Evolutionary conservation across 2,797 vertebrate species (phyloP), one percentile per base, ranked within the genome.

Genomic region (Cynodonichthys magdalenae): DNA sequence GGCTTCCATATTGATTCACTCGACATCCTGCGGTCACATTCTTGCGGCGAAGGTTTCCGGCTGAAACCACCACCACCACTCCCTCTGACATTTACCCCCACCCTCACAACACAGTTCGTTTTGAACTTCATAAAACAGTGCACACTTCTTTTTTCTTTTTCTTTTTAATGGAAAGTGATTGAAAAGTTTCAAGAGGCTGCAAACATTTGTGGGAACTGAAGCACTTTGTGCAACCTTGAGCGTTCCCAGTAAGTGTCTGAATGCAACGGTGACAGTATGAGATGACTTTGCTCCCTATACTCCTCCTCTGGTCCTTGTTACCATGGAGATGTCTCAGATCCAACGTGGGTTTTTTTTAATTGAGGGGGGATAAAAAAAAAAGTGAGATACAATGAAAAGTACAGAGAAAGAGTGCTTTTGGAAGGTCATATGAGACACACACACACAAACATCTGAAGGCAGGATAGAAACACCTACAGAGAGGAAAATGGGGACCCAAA

Each of bases 31-130:
- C n/a, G 47, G 90, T 89, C 81, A 80, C 84, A 87, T 90, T 90
- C 90, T 91, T 86, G 89, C 80, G 86, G 87, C 4, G 83, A 90
- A 82, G 85, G 78, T 88, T 90, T 91, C 90, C 90, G 86, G 88
- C 77, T 88, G 79, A 83, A 88, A 86, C 83, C 24, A 24, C 24
- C 24, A 24, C 2, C 24, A 24, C 24, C 24, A n/a, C n/a, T n/a
- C 55, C 53, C 1, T 12, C 61, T 89, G 88, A 90, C 90, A 88
- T 90, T 88, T 87, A 81, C 68, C 74, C 73, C 76, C 15, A 24
- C 66, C 71, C 83, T 79, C 70, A 64, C 79, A 73, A 71, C 83
- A 78, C 15, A 62, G 73, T 75, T 86, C 82, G 80, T 88, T 87
- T 85, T 19, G 87, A 84, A 73, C 57, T 36, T 31, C 24, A 63